phyloP scores from a whole-genome alignment of 2,797 vertebrate genomes.

The Crypturellus tataupa region DNA sequence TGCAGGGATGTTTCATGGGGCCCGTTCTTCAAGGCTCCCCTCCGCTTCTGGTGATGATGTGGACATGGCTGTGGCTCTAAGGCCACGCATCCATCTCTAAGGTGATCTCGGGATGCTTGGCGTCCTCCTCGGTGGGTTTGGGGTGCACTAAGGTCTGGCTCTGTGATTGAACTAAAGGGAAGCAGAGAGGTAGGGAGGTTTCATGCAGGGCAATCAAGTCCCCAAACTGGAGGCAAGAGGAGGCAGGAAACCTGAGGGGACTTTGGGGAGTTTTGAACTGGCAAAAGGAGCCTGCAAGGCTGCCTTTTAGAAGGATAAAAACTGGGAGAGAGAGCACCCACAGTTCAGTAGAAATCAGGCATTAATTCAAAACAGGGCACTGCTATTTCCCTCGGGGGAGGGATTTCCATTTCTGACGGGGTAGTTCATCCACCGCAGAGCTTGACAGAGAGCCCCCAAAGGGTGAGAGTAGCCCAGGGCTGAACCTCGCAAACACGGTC shows the following conservation, averaged over 20 bases:
- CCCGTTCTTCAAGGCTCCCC: not conserved
- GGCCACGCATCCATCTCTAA: not conserved
- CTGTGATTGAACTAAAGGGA: accelerated
- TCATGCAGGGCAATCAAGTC: not conserved
- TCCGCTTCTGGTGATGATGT: not conserved
- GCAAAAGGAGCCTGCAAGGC: not conserved
- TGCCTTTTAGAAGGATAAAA: not conserved
- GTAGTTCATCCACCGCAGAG: not conserved
- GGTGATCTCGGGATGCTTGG: not conserved
- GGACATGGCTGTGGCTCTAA: not conserved
- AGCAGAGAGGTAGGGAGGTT: not conserved
- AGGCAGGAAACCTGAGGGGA: not conserved
- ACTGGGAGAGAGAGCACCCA: accelerated
- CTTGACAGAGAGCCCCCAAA: not conserved
- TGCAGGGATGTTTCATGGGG: not conserved
- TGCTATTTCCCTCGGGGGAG: not conserved
- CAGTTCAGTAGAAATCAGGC: not conserved
- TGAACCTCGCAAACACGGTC: not conserved
- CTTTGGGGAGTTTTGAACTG: not conserved
- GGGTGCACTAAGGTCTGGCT: not conserved
- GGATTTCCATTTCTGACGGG: slow-evolving; percentile 5
- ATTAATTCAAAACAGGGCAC: not conserved
- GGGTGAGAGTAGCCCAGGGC: not conserved
- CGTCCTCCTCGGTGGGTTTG: not conserved
- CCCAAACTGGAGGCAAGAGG: accelerated